Evolutionary conservation across 2,888 invertebrate species (phyloP).

Genomic region (Epinotia bilunana): DNA sequence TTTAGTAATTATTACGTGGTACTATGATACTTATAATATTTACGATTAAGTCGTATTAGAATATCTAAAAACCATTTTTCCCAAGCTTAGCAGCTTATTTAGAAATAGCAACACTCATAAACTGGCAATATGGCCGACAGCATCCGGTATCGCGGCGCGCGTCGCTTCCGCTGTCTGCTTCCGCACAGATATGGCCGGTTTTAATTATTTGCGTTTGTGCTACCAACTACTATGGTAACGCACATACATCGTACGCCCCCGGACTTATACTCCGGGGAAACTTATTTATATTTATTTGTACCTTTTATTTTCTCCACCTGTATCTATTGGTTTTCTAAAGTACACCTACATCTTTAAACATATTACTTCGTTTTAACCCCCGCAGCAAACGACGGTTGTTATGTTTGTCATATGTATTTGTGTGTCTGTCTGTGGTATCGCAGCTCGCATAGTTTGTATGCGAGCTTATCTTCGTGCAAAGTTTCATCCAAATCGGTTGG

Average conservation of each 20-base stretch:
- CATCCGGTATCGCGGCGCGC: constrained; percentile 59
- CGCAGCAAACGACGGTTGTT: too few relatives aligned
- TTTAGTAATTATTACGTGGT: too few relatives aligned
- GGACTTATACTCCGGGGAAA: constrained; percentile 8
- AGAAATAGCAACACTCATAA: constrained; percentile 47
- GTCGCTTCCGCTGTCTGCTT: constrained; percentile 57
- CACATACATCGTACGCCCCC: neutral
- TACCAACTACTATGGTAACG: constrained; percentile 5
- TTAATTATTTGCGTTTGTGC: constrained; percentile 39
- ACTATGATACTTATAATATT: too few relatives aligned
- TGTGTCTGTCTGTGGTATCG: too few relatives aligned
- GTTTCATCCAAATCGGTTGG: too few relatives aligned
- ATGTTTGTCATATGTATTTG: too few relatives aligned
- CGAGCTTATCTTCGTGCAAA: too few relatives aligned
- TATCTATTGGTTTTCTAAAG: neutral
- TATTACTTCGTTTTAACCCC: too few relatives aligned
- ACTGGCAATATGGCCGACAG: constrained; percentile 64
- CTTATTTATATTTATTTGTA: neutral
- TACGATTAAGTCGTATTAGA: neutral
- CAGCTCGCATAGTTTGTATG: too few relatives aligned
- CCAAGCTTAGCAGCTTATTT: constrained; percentile 6
- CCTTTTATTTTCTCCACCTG: neutral
- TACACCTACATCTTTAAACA: too few relatives aligned
- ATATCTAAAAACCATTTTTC: neutral
- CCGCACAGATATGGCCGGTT: constrained; percentile 47